A percentile compares a stretch with the other conserved stretches of the same genome.
These are phyloP conservation scores for Podiceps cristatus DNA, from an alignment of 2,113 vertebrate species.

Conservation along the genomic window DNA sequence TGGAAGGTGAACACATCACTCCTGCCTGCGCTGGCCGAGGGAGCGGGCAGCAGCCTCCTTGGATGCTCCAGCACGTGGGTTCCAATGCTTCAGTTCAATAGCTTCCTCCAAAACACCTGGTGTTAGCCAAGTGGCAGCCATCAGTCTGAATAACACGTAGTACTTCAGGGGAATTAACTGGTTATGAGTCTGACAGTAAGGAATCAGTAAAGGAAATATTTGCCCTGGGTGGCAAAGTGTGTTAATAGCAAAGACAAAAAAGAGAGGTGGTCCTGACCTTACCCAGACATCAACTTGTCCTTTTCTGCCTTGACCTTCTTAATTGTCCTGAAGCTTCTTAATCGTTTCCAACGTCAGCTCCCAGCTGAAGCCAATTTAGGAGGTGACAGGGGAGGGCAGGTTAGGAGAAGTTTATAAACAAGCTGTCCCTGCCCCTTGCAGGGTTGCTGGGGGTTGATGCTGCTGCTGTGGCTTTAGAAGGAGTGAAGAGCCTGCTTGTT, in stretches of 20 bases:
- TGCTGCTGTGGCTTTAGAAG: neutral
- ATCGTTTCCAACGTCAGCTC: neutral
- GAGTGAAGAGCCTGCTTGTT: fast-evolving
- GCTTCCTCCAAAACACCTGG: neutral
- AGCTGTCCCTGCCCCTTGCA: fast-evolving
- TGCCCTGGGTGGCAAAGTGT: neutral
- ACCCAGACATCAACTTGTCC: neutral
- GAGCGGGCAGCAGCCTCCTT: neutral
- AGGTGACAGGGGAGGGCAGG: neutral
- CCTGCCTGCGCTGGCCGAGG: fast-evolving
- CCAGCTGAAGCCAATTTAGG: neutral
- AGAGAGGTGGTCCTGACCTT: neutral
- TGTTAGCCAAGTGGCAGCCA: neutral
- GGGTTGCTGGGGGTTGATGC: fast-evolving
- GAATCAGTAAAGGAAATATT: neutral
- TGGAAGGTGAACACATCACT: neutral
- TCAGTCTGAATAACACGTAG: neutral
- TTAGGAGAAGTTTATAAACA: neutral
- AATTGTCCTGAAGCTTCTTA: neutral
- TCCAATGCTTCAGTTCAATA: neutral
- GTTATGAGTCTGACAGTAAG: neutral
- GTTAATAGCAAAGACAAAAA: neutral
- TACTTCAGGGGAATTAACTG: neutral
- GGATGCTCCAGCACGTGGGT: neutral
- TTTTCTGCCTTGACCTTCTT: neutral